These are phyloP conservation scores for Aleiodes sp. DNA, from an alignment of 1,140 invertebrate genomes.

Conservation along the genomic window DNA sequence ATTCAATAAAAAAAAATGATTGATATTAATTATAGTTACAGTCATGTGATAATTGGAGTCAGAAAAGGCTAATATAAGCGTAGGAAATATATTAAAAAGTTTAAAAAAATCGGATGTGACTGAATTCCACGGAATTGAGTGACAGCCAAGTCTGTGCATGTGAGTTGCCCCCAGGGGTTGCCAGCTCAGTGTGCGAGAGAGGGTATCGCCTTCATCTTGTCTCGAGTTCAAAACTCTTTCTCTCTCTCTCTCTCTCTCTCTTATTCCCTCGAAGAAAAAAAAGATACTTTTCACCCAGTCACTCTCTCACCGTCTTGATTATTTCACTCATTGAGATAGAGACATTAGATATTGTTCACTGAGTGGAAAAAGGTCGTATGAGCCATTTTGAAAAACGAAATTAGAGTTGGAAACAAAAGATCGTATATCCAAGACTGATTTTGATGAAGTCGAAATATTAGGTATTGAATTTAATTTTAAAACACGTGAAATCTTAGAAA, in stretches of 20 bases:
- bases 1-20: not conserved
- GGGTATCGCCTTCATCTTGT: conserved; percentile 49
- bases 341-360: too few species aligned
- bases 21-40: not conserved
- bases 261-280: conserved; percentile 30
- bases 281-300: not conserved
- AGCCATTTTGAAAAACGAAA: too few species aligned
- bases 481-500: too few species aligned
- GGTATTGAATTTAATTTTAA: too few species aligned
- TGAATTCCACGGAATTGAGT: conserved; percentile 52
- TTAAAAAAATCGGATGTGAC: too few species aligned
- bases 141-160: conserved; percentile 45
- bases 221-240: conserved; percentile 13
- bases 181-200: conserved; percentile 39
- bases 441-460: too few species aligned
- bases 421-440: too few species aligned
- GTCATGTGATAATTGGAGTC: not conserved
- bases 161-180: conserved; percentile 41
- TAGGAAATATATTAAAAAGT: conserved; percentile 47
- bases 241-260: conserved; percentile 21
- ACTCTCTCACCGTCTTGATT: not conserved
- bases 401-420: too few species aligned
- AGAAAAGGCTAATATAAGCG: conserved; percentile 13
- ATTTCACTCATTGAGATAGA: not conserved
- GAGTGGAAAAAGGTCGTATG: too few species aligned